Evolutionary conservation across 2,888 invertebrate genomes (phyloP).

Genomic region (Lasioglossum malachurum): DNA sequence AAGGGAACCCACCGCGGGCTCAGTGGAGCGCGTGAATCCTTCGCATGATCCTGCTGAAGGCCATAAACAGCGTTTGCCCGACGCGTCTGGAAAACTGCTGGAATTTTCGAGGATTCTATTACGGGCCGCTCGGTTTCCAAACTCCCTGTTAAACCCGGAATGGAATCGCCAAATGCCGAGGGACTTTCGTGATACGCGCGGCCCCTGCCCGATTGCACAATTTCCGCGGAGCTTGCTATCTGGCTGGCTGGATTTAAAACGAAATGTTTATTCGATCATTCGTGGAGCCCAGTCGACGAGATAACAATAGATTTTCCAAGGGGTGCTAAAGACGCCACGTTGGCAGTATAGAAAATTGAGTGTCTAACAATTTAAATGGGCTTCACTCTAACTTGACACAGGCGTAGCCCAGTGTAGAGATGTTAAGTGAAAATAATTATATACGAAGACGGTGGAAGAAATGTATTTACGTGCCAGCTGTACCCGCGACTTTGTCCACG

Average conservation of each 20-base stretch:
- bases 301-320: background rate
- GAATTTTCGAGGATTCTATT: conserved; percentile 39
- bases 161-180: conserved; percentile 22
- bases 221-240: conserved; percentile 12
- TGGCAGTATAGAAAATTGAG: no score
- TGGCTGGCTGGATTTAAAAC: conserved; percentile 5
- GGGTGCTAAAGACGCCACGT: background rate
- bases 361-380: background rate
- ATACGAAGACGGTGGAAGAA: no score
- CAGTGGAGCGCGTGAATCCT: conserved; percentile 34
- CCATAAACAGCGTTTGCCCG: conserved; percentile 30
- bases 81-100: conserved; percentile 11
- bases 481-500: no score
- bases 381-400: background rate
- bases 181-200: background rate
- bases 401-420: no score
- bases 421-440: no score
- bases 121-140: conserved; percentile 8
- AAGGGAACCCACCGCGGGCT: background rate
- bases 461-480: no score
- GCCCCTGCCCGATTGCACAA: conserved; percentile 14
- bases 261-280: conserved; percentile 9
- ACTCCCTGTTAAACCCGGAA: conserved; percentile 31
- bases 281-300: background rate
- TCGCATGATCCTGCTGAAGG: conserved; percentile 37